Base-by-base conservation (phyloP, 2,888 invertebrate species). In the Mythimna loreyi region DNA sequence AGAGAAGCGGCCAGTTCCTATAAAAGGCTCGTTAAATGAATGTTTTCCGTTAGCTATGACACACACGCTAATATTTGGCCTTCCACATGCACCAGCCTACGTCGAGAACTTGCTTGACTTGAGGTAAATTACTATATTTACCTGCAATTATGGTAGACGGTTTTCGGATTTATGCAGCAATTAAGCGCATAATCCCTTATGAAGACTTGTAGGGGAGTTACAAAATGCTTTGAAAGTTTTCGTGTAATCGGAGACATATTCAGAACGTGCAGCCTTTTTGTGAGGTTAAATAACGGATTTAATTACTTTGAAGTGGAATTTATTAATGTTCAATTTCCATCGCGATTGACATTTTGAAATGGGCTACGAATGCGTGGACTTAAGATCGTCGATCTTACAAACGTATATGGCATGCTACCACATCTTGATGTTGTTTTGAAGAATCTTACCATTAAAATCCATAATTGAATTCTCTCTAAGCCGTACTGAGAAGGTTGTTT, bases 41-140 rank as follows among this genome's bases (percentile, higher is more conserved):
- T 86, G 85, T 86, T 89, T 87, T 90, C 87, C 90, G 90, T 92
- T 91, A 91, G 86, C 82, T 87, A 84, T 87, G 89, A 88, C 86
- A 89, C 85, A 85, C 75, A 68, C 84, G 86, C 84, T 88, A 88
- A 88, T 88, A 87, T 90, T 90, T 84, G 84, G 85, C 84, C 85
- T 85, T 84, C 75, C 67, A 81, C 68, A 72, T 78, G 70, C 72
- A 81, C 56, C 72, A 81, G 77, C 69, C 71, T 73, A 57, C 60
- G 66, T 55, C 43, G 64, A 74, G 67, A 82, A 66, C 80, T 78
- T 72, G 77, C 78, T 82, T 69, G 78, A 82, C 84, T 75, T 78
- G 78, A 85, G 78, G 85, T 86, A 86, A 90, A 89, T 90, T 88
- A 86, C 86, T 85, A 86, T 86, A 87, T 87, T 89, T 86, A 87